phyloP scores from a whole-genome alignment of 2,797 vertebrate genomes.

The Pogoniulus pusillus region DNA sequence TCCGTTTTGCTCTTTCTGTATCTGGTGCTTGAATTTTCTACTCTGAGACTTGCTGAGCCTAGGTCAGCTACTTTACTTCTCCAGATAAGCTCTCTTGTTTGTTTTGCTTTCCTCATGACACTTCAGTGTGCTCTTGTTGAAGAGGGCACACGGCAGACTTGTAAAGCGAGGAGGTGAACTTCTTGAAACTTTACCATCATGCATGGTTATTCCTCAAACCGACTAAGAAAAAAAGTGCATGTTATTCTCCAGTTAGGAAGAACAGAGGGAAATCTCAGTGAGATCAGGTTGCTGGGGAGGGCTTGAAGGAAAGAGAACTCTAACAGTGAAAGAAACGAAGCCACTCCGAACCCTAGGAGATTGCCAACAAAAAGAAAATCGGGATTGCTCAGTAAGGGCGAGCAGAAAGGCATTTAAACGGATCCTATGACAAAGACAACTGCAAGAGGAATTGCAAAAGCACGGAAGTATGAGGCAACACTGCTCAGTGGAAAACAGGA shows the following conservation, averaged over 20 bases:
- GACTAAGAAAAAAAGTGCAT: background rate
- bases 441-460: slow-evolving; percentile 39
- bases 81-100: background rate
- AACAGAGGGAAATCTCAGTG: background rate
- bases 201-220: background rate
- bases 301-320: background rate
- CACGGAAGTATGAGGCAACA: slow-evolving; percentile 4
- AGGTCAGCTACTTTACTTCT: background rate
- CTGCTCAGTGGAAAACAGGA: background rate
- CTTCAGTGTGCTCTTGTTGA: background rate
- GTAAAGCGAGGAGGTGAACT: background rate
- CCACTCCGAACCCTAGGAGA: background rate
- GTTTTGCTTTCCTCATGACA: background rate
- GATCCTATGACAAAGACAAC: background rate
- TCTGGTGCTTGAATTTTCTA: slow-evolving; percentile 9
- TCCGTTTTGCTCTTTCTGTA: background rate
- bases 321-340: slow-evolving; percentile 9
- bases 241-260: background rate
- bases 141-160: background rate
- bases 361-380: background rate
- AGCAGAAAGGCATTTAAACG: background rate
- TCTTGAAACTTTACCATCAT: background rate
- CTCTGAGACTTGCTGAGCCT: background rate
- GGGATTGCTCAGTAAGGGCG: background rate
- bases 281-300: background rate